A percentile compares a stretch with the other conserved stretches of the same genome.
Conservation (phyloP, 2,113 vertebrate genomes). For the Toxostoma redivivum region DNA sequence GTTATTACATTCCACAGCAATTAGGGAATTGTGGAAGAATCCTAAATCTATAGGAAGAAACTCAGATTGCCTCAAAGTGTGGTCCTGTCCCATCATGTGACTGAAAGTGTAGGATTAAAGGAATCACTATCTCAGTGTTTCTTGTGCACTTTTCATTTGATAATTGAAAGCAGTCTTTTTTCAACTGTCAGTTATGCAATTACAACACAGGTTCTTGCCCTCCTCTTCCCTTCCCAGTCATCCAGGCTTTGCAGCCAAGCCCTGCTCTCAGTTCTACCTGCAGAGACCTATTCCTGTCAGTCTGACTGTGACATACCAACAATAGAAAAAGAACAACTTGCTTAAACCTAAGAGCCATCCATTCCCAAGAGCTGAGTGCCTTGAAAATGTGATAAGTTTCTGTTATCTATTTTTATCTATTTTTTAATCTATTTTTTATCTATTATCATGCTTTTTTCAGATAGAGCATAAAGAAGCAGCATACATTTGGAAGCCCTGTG, state of each 20-base stretch:
- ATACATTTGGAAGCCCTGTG: background rate
- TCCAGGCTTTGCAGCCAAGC: background rate
- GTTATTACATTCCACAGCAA: constrained; percentile 57
- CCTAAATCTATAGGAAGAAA: constrained; percentile 15
- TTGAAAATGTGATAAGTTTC: background rate
- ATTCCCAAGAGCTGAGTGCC: background rate
- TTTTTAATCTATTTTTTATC: too few relatives aligned
- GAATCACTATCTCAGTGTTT: background rate
- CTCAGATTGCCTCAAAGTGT: constrained; percentile 35
- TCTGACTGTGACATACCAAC: background rate
- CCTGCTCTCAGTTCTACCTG: background rate
- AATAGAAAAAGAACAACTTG: background rate
- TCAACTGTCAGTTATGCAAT: constrained; percentile 6
- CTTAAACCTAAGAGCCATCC: background rate
- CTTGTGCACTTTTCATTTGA: background rate
- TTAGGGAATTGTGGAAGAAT: constrained; percentile 41
- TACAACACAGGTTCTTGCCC: background rate
- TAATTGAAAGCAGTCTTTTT: background rate
- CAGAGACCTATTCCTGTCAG: constrained; percentile 26
- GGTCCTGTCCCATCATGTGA: constrained; percentile 29
- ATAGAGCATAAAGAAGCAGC: background rate
- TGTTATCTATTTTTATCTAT: background rate
- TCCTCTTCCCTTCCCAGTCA: background rate
- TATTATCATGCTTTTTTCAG: background rate
- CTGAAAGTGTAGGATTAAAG: constrained; percentile 29